phyloP scores from a whole-genome alignment of 2,113 vertebrate species.

The Salvelinus fontinalis region DNA sequence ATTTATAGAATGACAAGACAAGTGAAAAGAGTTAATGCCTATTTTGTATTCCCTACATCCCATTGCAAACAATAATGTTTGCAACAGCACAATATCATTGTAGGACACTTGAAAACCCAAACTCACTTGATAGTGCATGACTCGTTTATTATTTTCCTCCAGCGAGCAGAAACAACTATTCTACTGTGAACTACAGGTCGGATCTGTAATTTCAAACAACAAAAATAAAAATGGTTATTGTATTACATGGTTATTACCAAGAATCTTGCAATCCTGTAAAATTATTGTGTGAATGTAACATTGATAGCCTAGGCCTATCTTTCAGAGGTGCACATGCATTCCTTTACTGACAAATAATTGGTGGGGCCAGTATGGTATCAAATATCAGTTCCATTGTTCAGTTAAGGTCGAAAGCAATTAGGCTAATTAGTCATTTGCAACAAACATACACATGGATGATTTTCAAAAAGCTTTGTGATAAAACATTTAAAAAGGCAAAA shows the following conservation, averaged over 20 bases:
- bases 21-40: neutral
- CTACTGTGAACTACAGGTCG: slow-evolving; percentile 76
- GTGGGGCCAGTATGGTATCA: too few species aligned
- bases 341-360: too few species aligned
- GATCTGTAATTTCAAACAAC: slow-evolving; percentile 67
- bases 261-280: neutral
- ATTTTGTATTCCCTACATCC: neutral
- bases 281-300: too few species aligned
- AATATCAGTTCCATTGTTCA: too few species aligned
- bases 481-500: slow-evolving; percentile 29
- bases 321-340: too few species aligned
- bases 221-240: neutral
- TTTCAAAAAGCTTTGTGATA: neutral
- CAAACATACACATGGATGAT: too few species aligned
- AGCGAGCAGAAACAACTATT: slow-evolving; percentile 76
- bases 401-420: too few species aligned
- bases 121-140: slow-evolving; percentile 75
- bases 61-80: neutral
- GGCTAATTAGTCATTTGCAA: too few species aligned
- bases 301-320: too few species aligned
- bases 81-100: neutral
- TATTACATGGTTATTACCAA: slow-evolving; percentile 8
- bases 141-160: slow-evolving; percentile 68
- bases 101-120: slow-evolving; percentile 33
- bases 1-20: neutral